phyloP scores from a whole-genome alignment of 2,113 vertebrate species.

The Anhinga rufa region DNA sequence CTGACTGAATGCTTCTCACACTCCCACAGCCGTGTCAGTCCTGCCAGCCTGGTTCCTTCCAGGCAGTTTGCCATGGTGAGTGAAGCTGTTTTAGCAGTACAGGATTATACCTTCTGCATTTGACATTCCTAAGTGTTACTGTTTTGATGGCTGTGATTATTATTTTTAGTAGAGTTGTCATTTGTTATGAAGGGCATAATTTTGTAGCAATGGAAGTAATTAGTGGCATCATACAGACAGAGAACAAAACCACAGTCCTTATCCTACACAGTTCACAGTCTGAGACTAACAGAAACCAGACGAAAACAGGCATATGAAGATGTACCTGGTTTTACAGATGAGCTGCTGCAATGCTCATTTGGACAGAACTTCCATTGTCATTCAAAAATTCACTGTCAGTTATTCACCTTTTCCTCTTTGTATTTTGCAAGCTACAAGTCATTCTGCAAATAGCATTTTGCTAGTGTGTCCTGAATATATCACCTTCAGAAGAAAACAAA shows the following conservation, averaged over 20 bases:
- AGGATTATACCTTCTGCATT: background rate
- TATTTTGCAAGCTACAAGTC: background rate
- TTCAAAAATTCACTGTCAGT: background rate
- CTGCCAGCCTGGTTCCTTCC: background rate
- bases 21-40: background rate
- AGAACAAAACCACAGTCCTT: background rate
- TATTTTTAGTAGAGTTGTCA: background rate
- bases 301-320: background rate
- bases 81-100: background rate
- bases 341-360: background rate
- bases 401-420: background rate
- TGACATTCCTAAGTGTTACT: background rate
- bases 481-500: background rate
- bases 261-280: too few relatives aligned
- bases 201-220: background rate
- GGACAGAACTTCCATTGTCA: background rate
- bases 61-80: background rate
- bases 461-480: background rate
- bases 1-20: fast-evolving
- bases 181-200: background rate
- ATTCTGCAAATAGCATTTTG: background rate
- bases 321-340: background rate
- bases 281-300: background rate
- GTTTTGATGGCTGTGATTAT: background rate
- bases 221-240: background rate